A percentile compares a stretch with the other conserved stretches of the same genome.
These are phyloP conservation scores for Melieria omissa DNA, from an alignment of 2,888 invertebrate genomes.

Conservation along the genomic window DNA sequence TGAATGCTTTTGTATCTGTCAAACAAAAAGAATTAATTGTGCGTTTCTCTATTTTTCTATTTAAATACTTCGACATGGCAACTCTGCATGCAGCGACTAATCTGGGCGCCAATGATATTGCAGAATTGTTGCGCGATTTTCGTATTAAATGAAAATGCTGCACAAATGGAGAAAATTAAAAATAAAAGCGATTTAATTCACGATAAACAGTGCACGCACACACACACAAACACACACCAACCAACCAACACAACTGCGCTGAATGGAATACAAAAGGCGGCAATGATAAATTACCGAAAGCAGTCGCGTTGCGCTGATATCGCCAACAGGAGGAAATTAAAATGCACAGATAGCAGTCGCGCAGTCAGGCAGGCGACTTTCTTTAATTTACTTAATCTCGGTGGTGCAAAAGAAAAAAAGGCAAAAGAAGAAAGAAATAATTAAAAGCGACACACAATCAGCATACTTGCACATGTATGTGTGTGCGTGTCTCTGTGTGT, in stretches of 20 bases:
- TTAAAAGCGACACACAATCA: constrained; percentile 9
- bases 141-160: constrained; percentile 2
- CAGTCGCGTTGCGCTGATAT: constrained; percentile 3
- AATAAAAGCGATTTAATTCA: constrained; percentile 45
- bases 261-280: constrained; percentile 10
- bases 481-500: neutral
- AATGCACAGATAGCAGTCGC: too few relatives aligned
- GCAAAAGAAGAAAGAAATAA: constrained; percentile 18
- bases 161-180: constrained; percentile 34
- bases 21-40: too few relatives aligned
- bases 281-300: constrained; percentile 36
- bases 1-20: too few relatives aligned
- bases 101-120: too few relatives aligned
- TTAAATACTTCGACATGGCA: too few relatives aligned
- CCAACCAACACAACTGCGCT: too few relatives aligned
- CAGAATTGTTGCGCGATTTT: too few relatives aligned
- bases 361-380: neutral
- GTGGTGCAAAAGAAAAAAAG: constrained; percentile 5
- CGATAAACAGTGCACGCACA: constrained; percentile 42
- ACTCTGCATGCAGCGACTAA: too few relatives aligned
- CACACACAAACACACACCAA: too few relatives aligned
- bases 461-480: neutral
- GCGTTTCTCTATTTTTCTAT: too few relatives aligned
- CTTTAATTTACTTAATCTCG: constrained; percentile 11
- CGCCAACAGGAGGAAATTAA: constrained; percentile 34